phyloP scores from a whole-genome alignment of 2,888 invertebrate species.

The Zootermopsis nevadensis region DNA sequence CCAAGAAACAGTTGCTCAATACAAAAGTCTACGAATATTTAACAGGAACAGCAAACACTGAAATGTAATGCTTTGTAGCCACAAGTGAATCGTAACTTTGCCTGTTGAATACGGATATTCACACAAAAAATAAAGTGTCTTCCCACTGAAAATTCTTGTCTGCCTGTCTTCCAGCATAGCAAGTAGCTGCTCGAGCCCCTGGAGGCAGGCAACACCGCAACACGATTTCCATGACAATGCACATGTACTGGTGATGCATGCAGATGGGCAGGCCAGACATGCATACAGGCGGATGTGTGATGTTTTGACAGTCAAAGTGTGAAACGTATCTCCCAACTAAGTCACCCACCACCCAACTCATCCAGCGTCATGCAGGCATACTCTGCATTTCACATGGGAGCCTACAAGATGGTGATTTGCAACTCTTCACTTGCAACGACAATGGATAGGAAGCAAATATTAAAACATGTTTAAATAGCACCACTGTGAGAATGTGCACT shows the following conservation, averaged over 20 bases:
- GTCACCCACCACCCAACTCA: too few species aligned
- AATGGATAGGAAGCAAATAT: too few species aligned
- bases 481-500: too few species aligned
- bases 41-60: too few species aligned
- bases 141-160: not conserved
- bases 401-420: too few species aligned
- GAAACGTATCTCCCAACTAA: not conserved
- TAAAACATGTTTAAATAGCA: too few species aligned
- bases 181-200: not conserved
- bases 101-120: not conserved
- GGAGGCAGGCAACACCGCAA: not conserved
- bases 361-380: too few species aligned
- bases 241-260: not conserved
- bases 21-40: too few species aligned
- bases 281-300: not conserved
- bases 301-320: not conserved
- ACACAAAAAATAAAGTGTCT: not conserved
- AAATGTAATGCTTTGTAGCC: not conserved
- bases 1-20: too few species aligned
- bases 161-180: not conserved
- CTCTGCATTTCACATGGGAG: too few species aligned
- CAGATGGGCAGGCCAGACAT: not conserved
- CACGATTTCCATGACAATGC: constrained; percentile 13
- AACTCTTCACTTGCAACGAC: too few species aligned
- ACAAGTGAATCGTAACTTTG: not conserved